Conservation (phyloP, 23 tunicate species). For the Oikopleura dioica region DNA sequence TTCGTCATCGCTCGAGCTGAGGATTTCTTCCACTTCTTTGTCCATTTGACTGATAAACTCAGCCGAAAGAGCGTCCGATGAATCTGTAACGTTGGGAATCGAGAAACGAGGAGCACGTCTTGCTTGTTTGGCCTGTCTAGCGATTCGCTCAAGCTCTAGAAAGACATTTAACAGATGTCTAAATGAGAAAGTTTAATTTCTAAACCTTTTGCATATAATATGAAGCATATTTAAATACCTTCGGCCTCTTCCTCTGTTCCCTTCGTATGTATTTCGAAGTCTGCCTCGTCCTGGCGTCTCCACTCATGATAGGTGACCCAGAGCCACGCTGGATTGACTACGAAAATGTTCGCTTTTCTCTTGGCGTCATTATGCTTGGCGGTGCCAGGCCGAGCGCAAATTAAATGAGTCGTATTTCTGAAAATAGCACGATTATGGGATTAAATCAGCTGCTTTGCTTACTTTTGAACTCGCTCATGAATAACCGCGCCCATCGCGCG, state of each 20-base stretch:
- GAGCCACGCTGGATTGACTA: not conserved
- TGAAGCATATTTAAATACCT: not conserved
- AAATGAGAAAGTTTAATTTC: too few species aligned
- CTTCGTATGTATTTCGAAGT: not conserved
- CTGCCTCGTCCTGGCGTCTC: not conserved
- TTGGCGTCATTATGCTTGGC: not conserved
- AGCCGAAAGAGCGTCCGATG: not conserved
- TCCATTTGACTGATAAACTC: not conserved
- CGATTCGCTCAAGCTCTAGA: too few species aligned
- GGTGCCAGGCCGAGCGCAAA: not conserved
- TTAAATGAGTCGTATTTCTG: not conserved
- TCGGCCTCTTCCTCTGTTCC: not conserved
- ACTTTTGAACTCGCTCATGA: not conserved
- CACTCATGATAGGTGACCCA: not conserved
- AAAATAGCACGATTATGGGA: too few species aligned
- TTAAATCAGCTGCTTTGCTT: not conserved
- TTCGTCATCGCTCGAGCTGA: not conserved
- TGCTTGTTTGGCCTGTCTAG: too few species aligned
- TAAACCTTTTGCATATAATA: too few species aligned
- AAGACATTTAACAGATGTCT: too few species aligned
- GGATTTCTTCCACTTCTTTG: not conserved
- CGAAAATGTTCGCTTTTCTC: not conserved
- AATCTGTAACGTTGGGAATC: not conserved
- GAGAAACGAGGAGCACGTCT: not conserved
- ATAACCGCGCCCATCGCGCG: not conserved